Base-by-base conservation (phyloP, 2,113 vertebrate species). In the Psittacara wagleri region DNA sequence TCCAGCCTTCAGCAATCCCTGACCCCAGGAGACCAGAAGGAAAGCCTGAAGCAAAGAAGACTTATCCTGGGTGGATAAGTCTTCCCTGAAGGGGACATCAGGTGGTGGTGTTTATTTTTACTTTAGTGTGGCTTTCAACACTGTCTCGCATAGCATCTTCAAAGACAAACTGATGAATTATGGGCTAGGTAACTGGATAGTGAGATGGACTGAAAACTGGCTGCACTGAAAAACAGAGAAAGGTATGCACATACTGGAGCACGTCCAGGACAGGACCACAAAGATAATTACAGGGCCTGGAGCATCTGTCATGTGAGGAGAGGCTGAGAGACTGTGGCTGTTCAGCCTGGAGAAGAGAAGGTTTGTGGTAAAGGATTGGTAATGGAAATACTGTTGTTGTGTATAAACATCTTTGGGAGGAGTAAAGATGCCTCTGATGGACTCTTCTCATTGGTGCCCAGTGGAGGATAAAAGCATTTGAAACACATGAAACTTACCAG, bases 171-270 rank as follows among this genome's bases (percentile, higher is more conserved):
- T 33, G 55, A 6, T 55, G 9, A 28, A 31, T 8, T 37, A 9
- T 5, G 41, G 39, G 35, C 18, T 74, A 31, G 27, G 13, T 17
- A 49, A 59, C 15, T 3, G 25, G 19, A 22, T 20, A 48, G 39
- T 0, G 3, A 48, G 19, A 1, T 28, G 8, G 11, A 17, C 41
- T 49, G 48, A 46, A 66, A 72, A 35, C 31, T 2, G 1, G 8
- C 77, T 44, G 76, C 31, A 5, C 27, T 44, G 23, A 24, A 59
- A n/a, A n/a, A 15, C 20, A n/a, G 57, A 31, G 63, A 13, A 48
- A 7, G 24, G 4, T 0, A 1, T 9, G 31, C 22, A 11, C 7
- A 1, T 63, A 2, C 20, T 41, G 43, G 51, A 88, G 8, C 37
- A 76, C 59, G 23, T 86, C n/a, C 28, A 33, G 62, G 39, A 10